These are phyloP conservation scores for Chondrilla cf. caribensis DNA, from an alignment of 37 sponge, comb jelly and placozoan genomes.

Conservation along the genomic window DNA sequence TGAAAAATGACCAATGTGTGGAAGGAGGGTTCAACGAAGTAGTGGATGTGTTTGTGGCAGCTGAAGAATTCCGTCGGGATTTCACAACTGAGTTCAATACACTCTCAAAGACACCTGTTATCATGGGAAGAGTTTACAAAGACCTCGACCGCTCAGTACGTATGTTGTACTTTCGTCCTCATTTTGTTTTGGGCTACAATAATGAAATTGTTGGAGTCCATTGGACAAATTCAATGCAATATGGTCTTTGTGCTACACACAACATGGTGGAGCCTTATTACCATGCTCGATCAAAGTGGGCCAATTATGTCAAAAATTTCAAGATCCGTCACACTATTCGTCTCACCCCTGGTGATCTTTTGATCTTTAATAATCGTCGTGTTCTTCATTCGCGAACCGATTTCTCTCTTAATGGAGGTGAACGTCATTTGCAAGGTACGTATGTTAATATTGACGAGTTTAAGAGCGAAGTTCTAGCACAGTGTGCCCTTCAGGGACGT, in stretches of 20 bases:
- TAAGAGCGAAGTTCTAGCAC: conserved; percentile 8
- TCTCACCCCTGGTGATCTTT: neutral
- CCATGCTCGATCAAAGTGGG: neutral
- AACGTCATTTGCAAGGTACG: conserved; percentile 13
- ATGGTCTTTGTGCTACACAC: neutral
- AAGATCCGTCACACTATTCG: neutral
- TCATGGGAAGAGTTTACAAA: conserved; percentile 55
- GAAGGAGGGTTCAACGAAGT: conserved; percentile 54
- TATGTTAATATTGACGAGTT: conserved; percentile 18
- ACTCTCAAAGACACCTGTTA: conserved; percentile 55
- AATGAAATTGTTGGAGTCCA: neutral
- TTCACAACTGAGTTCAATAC: conserved; percentile 43
- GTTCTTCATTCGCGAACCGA: neutral
- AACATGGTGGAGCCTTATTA: conserved; percentile 1
- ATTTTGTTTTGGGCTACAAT: conserved; percentile 1
- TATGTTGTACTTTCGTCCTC: neutral
- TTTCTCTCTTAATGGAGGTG: conserved; percentile 4
- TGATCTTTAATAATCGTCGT: conserved; percentile 16
- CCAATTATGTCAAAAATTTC: neutral
- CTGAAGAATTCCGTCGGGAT: conserved; percentile 52
- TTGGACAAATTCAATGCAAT: neutral
- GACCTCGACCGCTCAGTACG: neutral
- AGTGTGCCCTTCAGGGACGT: neutral
- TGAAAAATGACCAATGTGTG: conserved; percentile 52
- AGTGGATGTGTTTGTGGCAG: conserved; percentile 46